These are phyloP conservation scores for Vanessa tameamea DNA, from an alignment of 1,140 invertebrate genomes.

Conservation along the genomic window DNA sequence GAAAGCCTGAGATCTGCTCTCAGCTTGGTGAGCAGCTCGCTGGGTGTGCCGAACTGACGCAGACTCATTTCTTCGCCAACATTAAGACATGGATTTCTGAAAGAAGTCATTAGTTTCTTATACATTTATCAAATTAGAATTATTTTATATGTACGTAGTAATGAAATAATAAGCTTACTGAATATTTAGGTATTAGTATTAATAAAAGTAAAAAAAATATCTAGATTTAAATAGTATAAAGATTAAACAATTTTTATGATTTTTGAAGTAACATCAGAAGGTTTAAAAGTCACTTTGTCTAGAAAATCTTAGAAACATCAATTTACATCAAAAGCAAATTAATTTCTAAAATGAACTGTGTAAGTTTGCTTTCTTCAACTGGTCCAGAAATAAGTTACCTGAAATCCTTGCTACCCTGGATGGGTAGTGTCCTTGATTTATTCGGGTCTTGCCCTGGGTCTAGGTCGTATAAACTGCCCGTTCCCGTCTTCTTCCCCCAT, in stretches of 20 bases:
- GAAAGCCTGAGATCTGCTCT: conserved; percentile 91
- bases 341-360: too few relatives aligned
- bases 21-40: conserved; percentile 93
- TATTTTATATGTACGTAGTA: too few relatives aligned
- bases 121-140: too few relatives aligned
- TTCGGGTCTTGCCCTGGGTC: conserved; percentile 59
- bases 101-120: neutral
- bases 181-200: too few relatives aligned
- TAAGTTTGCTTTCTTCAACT: neutral
- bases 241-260: too few relatives aligned
- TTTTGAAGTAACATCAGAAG: too few relatives aligned
- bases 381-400: conserved; percentile 47
- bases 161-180: too few relatives aligned
- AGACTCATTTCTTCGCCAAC: conserved; percentile 90
- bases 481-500: conserved; percentile 84
- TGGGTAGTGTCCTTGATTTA: conserved; percentile 67
- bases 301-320: too few relatives aligned
- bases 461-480: conserved; percentile 56
- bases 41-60: conserved; percentile 91
- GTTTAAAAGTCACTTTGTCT: too few relatives aligned
- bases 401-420: conserved; percentile 66
- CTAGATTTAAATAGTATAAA: too few relatives aligned
- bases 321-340: too few relatives aligned
- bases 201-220: too few relatives aligned
- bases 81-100: conserved; percentile 71